phyloP scores from a whole-genome alignment of 1,140 invertebrate genomes.

The Papilio machaon region DNA sequence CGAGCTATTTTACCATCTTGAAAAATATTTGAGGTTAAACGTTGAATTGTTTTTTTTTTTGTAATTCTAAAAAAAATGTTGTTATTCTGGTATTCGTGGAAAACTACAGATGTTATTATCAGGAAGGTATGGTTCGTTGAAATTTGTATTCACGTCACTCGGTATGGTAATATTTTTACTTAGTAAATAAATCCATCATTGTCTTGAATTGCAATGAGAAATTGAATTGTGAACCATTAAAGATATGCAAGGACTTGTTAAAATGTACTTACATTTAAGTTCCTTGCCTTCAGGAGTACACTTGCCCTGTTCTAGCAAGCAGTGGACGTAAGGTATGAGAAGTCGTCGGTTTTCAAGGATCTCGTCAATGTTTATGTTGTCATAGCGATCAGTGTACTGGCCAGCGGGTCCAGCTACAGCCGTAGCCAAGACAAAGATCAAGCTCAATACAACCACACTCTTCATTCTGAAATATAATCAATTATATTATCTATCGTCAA shows the following conservation, averaged over 20 bases:
- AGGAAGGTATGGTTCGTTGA: neutral
- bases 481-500: neutral
- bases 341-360: conserved; percentile 86
- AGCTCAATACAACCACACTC: conserved; percentile 35
- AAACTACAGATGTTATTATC: neutral
- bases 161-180: conserved; percentile 10
- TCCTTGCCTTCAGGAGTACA: conserved; percentile 87
- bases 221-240: too few species aligned
- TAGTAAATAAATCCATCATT: neutral
- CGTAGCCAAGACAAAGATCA: conserved; percentile 32
- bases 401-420: conserved; percentile 56
- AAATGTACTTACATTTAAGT: conserved; percentile 84
- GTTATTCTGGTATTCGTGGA: neutral
- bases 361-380: conserved; percentile 86
- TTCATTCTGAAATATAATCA: conserved; percentile 61
- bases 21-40: neutral
- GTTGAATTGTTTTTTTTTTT: neutral
- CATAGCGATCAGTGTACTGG: conserved; percentile 87
- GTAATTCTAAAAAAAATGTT: neutral
- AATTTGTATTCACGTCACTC: neutral
- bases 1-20: neutral
- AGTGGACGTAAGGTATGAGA: conserved; percentile 86
- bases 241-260: neutral
- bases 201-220: neutral
- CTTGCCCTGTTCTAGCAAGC: conserved; percentile 84